Evolutionary conservation across 2,113 vertebrate genomes (phyloP), one percentile per base, ranked within the genome.

Genomic region (Corythaixoides concolor): DNA sequence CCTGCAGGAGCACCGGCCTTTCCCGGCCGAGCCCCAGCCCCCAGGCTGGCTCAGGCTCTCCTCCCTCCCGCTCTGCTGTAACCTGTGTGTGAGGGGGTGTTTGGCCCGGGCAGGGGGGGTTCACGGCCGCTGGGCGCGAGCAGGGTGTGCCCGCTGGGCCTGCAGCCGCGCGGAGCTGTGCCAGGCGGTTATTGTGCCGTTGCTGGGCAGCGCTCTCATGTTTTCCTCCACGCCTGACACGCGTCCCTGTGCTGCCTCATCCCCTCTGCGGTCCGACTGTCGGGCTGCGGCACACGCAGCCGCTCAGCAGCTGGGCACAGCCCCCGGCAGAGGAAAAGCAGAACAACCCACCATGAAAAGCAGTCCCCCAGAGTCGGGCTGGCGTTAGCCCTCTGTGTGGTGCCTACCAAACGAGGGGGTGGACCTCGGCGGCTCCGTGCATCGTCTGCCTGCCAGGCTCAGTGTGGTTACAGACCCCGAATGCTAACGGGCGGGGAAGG

Each of bases 151-250:
- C 77, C 47, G 72, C 66, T 64, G 2, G 1, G 14, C 6, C 49
- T 17, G 16, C 58, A 6, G 52, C 59, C 13, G 0, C 16, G 9
- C 6, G 3, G 26, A 67, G 37, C 74, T 39, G 43, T 93, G 90
- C 5, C 92, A 96, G 82, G 75, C 75, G 2, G 30, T 17, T 79
- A 23, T 92, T 96, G 43, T 93, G 24, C 18, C 0, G 96, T 98
- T 98, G 93, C 98, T 74, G 95, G 56, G 97, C 96, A 97, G 89
- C 58, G 3, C 26, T 66, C 94, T n/a, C 79, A 47, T 98, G 88
- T 98, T 98, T 98, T 91, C 93, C 69, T 97, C 94, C 67, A 58
- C 1, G 11, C 79, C 91, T 94, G 88, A 84, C 68, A 66, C 35
- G 8, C 3, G 0, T 64, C 58, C 2, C 2, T 4, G 3, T 35